Evolutionary conservation across 2,888 invertebrate species (phyloP).

Genomic region (Cordilura impudica): DNA sequence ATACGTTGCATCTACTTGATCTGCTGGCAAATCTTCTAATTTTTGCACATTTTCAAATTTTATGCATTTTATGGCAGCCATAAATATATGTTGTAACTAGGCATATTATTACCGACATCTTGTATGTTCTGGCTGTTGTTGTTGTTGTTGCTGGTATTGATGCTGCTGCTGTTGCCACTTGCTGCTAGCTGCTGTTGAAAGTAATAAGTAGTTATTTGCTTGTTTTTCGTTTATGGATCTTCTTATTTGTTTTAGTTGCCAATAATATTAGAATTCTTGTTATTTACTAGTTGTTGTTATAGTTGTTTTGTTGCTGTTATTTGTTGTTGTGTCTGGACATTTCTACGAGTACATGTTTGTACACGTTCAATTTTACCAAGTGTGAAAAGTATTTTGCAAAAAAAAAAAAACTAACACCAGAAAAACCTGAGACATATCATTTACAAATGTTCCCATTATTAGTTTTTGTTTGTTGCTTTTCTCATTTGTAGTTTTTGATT

Average conservation of each 20-base stretch:
- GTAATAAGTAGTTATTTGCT: not conserved
- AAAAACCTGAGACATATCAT: constrained; percentile 55
- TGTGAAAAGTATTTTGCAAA: constrained; percentile 51
- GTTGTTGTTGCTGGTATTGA: not conserved
- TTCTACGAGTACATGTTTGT: constrained; percentile 32
- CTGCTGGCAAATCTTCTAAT: constrained; percentile 27
- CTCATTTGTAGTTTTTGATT: constrained; percentile 17
- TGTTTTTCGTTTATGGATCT: not conserved
- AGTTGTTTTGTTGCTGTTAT: constrained; percentile 16
- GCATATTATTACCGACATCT: constrained; percentile 38
- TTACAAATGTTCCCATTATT: constrained; percentile 64
- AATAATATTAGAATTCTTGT: constrained; percentile 57
- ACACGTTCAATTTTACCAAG: constrained; percentile 36
- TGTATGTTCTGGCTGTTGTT: not conserved
- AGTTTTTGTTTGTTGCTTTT: constrained; percentile 12
- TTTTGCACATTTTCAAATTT: constrained; percentile 35
- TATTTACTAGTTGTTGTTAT: constrained; percentile 22
- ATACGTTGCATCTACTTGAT: not conserved
- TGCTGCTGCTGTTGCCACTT: constrained; percentile 8
- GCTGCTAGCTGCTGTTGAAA: constrained; percentile 8
- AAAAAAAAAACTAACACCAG: constrained; percentile 18
- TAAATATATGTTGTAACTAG: constrained; percentile 55
- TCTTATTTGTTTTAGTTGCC: constrained; percentile 24
- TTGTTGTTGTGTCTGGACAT: constrained; percentile 35
- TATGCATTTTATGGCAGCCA: constrained; percentile 52